Percentiles rank a stretch among this genome's conserved stretches.
These are phyloP conservation scores for Paracyprichromis sp. DNA, from an alignment of 2,113 vertebrate genomes.

Conservation along the genomic window DNA sequence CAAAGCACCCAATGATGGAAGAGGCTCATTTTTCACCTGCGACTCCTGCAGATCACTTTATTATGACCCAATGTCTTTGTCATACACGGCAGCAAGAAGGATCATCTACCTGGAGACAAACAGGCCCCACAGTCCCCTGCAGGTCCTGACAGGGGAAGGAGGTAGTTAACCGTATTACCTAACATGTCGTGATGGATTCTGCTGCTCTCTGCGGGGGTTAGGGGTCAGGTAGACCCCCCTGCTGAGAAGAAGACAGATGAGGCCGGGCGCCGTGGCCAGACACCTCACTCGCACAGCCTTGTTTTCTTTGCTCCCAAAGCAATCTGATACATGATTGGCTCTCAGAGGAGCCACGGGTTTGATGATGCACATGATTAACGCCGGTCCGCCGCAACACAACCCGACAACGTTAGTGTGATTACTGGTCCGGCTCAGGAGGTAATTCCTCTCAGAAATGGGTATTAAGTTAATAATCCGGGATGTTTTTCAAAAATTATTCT, in stretches of 20 bases:
- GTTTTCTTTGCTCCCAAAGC: constrained; percentile 70
- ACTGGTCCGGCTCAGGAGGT: constrained; percentile 46
- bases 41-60: background rate
- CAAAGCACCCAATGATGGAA: constrained; percentile 20
- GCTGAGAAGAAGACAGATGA: constrained; percentile 75
- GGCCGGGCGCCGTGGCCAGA: constrained; percentile 55
- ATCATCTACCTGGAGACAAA: constrained; percentile 36
- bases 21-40: constrained; percentile 24
- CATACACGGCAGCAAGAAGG: background rate
- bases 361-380: constrained; percentile 54
- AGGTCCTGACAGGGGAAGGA: constrained; percentile 53
- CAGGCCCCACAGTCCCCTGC: background rate
- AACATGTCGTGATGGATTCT: constrained; percentile 73
- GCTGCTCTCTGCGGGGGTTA: constrained; percentile 64
- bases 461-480: constrained; percentile 30
- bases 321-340: constrained; percentile 64
- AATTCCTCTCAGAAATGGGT: constrained; percentile 42
- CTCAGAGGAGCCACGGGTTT: constrained; percentile 29
- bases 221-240: constrained; percentile 59
- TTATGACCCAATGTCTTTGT: constrained; percentile 7
- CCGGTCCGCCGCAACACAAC: constrained; percentile 24
- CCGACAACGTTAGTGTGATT: constrained; percentile 48
- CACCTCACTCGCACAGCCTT: constrained; percentile 59
- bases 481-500: constrained; percentile 5
- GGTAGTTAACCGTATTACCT: constrained; percentile 70